Evolutionary conservation across 2,113 vertebrate species (phyloP), one percentile per base, ranked within the genome.

Genomic region (Nothoprocta perdicaria): DNA sequence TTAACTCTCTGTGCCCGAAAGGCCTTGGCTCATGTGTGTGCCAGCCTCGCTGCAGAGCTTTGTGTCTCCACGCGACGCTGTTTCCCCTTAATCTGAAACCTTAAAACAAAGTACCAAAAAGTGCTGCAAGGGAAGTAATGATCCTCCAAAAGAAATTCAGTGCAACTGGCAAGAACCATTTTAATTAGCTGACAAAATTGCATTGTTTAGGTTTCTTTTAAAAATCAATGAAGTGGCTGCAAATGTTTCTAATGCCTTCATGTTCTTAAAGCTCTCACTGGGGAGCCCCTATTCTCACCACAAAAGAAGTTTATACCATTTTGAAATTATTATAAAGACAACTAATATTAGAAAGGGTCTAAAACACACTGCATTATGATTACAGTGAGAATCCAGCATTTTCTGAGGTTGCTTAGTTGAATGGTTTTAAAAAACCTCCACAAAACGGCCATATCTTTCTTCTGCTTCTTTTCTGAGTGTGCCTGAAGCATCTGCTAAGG

Each of bases 131-230:
- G 67, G 91, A 96, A 96, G 92, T 95, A 97, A 97, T 95, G 97
- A 97, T 95, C 92, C 97, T 97, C 92, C 93, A 93, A 96, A 96
- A 91, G 83, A 94, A 96, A 95, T 77, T 93, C 93, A 85, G 58
- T 90, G 91, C 85, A 95, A 95, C 84, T 69, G 90, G 88, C 91
- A 96, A 93, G 92, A 94, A 87, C 83, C 88, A 77, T 92, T 97
- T 96, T 96, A 97, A 97, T 97, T 97, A 97, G 94, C 75, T 88
- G 63, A 92, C 82, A 90, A 89, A 96, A 97, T 89, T 87, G 91
- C 86, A 38, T 88, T 94, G 6, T 95, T 97, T 92, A 88, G 87
- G 43, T 94, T 93, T 93, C 95, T 95, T 96, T 94, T 95, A 96
- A 97, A 96, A 96, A 91, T 95, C 95, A 96, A 79, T 88, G 84